Evolutionary conservation across 2,888 invertebrate species (phyloP).

Genomic region (Lepidochitona cinerea): DNA sequence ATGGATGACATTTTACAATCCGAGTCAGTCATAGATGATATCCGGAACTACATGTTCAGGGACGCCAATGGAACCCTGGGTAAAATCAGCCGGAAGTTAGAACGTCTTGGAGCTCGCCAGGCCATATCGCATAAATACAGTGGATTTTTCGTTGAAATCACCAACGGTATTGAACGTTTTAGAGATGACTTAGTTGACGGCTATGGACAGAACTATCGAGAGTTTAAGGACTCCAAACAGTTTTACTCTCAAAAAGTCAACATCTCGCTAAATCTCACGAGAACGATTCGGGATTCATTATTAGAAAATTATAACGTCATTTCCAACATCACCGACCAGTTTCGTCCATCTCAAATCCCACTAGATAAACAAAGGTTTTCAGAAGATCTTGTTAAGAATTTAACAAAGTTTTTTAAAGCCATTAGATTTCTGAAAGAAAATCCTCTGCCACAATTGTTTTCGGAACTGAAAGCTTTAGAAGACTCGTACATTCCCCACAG

Average conservation of each 20-base stretch:
- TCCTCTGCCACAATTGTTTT: background rate
- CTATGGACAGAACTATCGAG: background rate
- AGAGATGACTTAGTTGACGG: background rate
- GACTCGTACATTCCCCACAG: background rate
- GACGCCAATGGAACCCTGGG: background rate
- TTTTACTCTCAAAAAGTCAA: background rate
- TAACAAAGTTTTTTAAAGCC: background rate
- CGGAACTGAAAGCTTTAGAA: background rate
- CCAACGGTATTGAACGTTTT: background rate
- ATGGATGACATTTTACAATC: background rate
- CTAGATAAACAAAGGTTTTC: background rate
- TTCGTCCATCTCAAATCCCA: background rate
- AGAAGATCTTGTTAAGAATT: background rate
- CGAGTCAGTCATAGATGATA: background rate
- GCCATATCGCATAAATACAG: background rate
- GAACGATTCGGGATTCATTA: background rate
- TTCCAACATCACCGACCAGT: background rate
- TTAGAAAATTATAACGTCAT: background rate
- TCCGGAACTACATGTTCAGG: background rate
- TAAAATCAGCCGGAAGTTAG: background rate
- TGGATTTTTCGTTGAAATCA: background rate
- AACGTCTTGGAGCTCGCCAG: background rate
- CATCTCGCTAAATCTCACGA: background rate
- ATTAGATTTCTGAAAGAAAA: background rate
- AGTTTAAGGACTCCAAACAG: background rate